Evolutionary conservation across 1,140 invertebrate genomes (phyloP).

Genomic region (Drosophila navojoa): DNA sequence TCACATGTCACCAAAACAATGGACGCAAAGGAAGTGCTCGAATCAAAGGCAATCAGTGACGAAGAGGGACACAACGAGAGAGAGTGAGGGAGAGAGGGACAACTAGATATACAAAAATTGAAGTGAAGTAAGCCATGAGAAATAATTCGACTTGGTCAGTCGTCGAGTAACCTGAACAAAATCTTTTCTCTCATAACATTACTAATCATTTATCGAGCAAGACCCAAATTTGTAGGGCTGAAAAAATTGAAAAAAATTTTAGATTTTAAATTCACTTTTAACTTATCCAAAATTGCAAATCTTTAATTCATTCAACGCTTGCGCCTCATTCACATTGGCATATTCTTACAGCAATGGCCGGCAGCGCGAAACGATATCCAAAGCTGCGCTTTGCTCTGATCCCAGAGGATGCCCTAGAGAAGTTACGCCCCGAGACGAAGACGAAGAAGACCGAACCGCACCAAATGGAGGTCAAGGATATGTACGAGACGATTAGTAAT

Average conservation of each 20-base stretch:
- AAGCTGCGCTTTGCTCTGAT: slow-evolving; percentile 54
- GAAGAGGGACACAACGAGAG: neutral
- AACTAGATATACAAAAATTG: neutral
- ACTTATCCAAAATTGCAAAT: neutral
- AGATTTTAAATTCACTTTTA: slow-evolving; percentile 5
- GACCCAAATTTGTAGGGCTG: neutral
- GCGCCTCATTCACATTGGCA: neutral
- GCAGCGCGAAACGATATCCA: slow-evolving; percentile 15
- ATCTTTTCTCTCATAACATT: neutral
- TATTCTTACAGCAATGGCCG: neutral
- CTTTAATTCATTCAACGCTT: neutral
- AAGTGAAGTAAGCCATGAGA: slow-evolving; percentile 22
- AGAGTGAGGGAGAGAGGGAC: neutral
- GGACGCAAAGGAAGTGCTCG: slow-evolving; percentile 31
- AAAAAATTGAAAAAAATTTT: slow-evolving; percentile 5
- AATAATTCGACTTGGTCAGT: slow-evolving; percentile 2
- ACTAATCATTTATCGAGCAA: neutral
- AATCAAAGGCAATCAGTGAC: slow-evolving; percentile 27
- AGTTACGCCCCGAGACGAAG: slow-evolving; percentile 20
- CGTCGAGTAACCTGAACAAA: neutral
- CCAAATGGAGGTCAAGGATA: slow-evolving; percentile 8
- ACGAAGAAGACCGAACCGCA: neutral
- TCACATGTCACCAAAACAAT: slow-evolving; percentile 72
- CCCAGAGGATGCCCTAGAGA: slow-evolving; percentile 48
- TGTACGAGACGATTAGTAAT: slow-evolving; percentile 21